Evolutionary conservation across 1,140 invertebrate genomes (phyloP), one percentile per base, ranked within the genome.

Genomic region (Arion vulgaris): DNA sequence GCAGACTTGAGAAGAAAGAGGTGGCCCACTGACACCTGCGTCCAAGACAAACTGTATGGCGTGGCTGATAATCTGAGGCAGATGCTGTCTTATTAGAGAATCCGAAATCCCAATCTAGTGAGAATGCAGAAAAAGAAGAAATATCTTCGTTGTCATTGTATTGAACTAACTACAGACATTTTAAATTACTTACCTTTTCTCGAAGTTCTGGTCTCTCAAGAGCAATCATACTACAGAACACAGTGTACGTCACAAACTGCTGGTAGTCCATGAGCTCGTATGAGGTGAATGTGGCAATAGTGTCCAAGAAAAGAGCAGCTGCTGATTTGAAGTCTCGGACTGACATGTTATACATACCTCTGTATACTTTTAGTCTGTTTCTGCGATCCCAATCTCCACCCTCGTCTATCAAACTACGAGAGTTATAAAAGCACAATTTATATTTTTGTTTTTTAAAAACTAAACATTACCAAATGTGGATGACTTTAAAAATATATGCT

Each of bases 341-440:
- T 9, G 98, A 96, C 93, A 99, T 96, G 85, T 96, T 97, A 91
- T 99, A 99, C 38, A 98, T 95, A 69, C 98, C 99, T 93, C 94
- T 93, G 86, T 94, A 94, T 26, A 94, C 94, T 81, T 99, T 99
- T 0, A 99, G 93, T 84, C 99, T 95, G 92, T 99, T 99, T 85
- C 98, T 95, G 74, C 98, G 95, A 89, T 99, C 97, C 99, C 99
- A 99, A 93, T 99, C 99, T 49, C 99, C 99, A 85, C 98, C 99
- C 93, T 99, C 97, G 92, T 99, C 98, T 87, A 99, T 98, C 73
- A 99, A 88, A 83, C 89, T 91, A 80, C 11, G 9, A 23, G 53
- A 57, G 5, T 23, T 2, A 57, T 15, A 45, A 45, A 45, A 45
- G 15, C n/a, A n/a, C n/a, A n/a, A n/a, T n/a, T n/a, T n/a, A n/a